These are phyloP conservation scores for Anthonomus grandis DNA, from an alignment of 1,140 invertebrate genomes.

Conservation along the genomic window DNA sequence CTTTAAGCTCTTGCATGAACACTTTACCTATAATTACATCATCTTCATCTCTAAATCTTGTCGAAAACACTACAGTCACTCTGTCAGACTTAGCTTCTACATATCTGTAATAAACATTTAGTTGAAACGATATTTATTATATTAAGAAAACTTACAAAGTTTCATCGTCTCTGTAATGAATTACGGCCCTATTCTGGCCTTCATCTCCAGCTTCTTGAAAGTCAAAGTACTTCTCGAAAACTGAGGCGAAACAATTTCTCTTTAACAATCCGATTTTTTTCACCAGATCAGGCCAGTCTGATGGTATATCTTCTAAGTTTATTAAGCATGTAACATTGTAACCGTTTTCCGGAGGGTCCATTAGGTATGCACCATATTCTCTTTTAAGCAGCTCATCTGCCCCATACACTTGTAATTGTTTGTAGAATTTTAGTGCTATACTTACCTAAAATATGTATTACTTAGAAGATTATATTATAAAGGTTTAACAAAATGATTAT, in stretches of 20 bases:
- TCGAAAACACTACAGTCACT: conserved; percentile 99
- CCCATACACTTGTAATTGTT: conserved; percentile 96
- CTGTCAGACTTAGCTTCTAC: conserved; percentile 97
- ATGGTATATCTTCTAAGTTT: conserved; percentile 89
- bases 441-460: conserved; percentile 73
- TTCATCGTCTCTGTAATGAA: conserved; percentile 98
- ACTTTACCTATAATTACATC: conserved; percentile 99
- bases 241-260: conserved; percentile 98
- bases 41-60: conserved; percentile 97
- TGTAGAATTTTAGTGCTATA: conserved; percentile 98
- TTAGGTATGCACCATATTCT: conserved; percentile 81
- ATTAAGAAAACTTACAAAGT: conserved; percentile 76
- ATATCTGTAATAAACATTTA: conserved; percentile 65
- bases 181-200: conserved; percentile 91
- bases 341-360: conserved; percentile 77
- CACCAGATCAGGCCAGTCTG: conserved; percentile 83
- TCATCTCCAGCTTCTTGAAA: conserved; percentile 92
- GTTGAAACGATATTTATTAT: neutral
- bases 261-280: conserved; percentile 94
- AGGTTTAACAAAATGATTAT: too few species aligned
- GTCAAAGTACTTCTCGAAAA: conserved; percentile 99
- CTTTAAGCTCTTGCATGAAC: conserved; percentile 98
- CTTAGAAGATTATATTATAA: too few species aligned
- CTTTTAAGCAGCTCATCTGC: conserved; percentile 93
- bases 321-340: conserved; percentile 94